Evolutionary conservation across 2,797 vertebrate species (phyloP), one percentile per base, ranked within the genome.

Genomic region (Typhlichthys eigenmanni): DNA sequence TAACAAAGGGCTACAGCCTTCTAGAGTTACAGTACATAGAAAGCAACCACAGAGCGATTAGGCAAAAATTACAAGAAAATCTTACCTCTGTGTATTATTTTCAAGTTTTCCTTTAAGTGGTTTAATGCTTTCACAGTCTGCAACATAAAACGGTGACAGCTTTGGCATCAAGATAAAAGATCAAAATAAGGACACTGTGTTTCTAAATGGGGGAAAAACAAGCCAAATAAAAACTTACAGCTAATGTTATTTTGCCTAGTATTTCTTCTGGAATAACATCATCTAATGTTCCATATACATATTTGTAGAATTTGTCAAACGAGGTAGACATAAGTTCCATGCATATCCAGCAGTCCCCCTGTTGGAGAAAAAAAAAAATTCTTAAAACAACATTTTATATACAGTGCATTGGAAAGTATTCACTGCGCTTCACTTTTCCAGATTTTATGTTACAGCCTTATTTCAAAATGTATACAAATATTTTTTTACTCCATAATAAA

Each of bases 21-120:
- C 34, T 38, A 38, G 34, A 38, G 34, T 48, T 48, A 48, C 13
- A 13, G 2, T 47, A 47, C 47, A 48, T n/a, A 12, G 47, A 48
- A 12, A 48, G 4, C 11, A 48, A 48, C 11, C 47, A 48, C 5
- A 49, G 32, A 3, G 32, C 0, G 6, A 19, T 3, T 9, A 8
- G 17, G 19, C 51, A 29, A 32, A 5, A 54, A 54, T 4, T 29
- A 5, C 13, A 13, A 1, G 5, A 14, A 12, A 17, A 11, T n/a
- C 93, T 86, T 85, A 98, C 97, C 97, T 96, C 97, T 94, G 94
- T 99, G 97, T 90, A 99, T 99, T 80, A 99, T 99, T 94, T 99
- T 99, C 96, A 99, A 96, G 95, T 95, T 98, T 95, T 98, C 97
- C 92, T 99, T 99, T 95, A 99, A 97, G 95, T 98, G 96, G 95